A percentile compares a stretch with the other conserved stretches of the same genome.
These are phyloP conservation scores for Sipunculus nudus DNA, from an alignment of 2,888 invertebrate species.

Conservation along the genomic window DNA sequence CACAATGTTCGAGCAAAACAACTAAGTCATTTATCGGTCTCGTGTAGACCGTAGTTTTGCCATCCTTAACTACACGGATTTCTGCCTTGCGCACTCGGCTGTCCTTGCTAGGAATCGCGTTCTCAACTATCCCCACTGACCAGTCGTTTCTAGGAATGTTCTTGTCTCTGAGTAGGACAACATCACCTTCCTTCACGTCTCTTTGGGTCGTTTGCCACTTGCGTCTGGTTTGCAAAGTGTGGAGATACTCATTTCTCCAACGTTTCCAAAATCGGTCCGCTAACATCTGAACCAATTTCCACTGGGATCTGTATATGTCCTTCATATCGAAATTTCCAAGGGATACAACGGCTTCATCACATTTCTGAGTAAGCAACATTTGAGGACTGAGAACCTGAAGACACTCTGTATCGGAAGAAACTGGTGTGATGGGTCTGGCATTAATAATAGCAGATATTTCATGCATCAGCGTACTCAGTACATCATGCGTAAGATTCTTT, in stretches of 20 bases:
- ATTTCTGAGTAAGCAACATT: neutral
- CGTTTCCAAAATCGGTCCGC: conserved; percentile 25
- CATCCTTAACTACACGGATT: no score
- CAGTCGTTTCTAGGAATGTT: conserved; percentile 17
- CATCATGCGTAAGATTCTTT: neutral
- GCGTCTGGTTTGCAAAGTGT: conserved; percentile 10
- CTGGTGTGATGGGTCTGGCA: neutral
- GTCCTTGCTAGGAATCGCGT: no score
- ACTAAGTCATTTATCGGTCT: no score
- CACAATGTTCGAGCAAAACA: no score
- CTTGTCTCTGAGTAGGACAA: conserved; percentile 22
- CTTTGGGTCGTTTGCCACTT: conserved; percentile 3
- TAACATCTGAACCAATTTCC: conserved; percentile 28
- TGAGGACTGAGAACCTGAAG: neutral
- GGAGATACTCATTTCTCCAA: conserved; percentile 22
- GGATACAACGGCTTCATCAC: conserved; percentile 5
- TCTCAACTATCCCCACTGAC: conserved; percentile 8
- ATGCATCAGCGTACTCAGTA: neutral
- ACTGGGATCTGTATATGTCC: conserved; percentile 22
- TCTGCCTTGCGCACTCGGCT: no score
- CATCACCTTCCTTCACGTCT: conserved; percentile 14
- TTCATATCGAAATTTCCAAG: conserved; percentile 20
- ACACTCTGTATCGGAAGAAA: neutral
- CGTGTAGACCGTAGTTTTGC: no score
- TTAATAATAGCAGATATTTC: conserved; percentile 1